Conservation (phyloP, 2,797 vertebrate genomes). For the Sorex maritimensis region DNA sequence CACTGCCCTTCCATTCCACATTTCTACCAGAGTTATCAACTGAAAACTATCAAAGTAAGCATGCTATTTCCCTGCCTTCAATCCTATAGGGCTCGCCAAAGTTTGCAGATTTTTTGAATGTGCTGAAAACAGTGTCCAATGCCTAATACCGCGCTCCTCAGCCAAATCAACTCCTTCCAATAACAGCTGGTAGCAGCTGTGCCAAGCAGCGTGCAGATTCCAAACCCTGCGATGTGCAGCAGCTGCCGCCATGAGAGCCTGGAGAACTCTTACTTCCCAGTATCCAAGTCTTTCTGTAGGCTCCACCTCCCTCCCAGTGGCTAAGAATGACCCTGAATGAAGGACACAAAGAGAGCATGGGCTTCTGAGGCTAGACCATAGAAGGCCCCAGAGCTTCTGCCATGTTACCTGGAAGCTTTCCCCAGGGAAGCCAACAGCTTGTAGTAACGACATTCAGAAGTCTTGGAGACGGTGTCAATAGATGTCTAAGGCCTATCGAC, state of each 20-base stretch:
- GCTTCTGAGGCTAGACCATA: neutral
- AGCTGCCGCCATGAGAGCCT: neutral
- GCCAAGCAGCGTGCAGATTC: neutral
- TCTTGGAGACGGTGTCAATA: neutral
- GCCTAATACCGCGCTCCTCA: neutral
- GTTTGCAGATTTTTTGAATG: neutral
- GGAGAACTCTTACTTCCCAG: neutral
- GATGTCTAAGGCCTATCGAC: neutral
- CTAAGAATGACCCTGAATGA: neutral
- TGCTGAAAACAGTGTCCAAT: neutral
- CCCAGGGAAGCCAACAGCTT: neutral
- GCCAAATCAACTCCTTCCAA: neutral
- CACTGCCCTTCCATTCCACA: neutral
- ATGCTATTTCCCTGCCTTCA: neutral
- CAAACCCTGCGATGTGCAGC: neutral
- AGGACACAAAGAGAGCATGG: neutral
- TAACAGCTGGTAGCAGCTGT: neutral
- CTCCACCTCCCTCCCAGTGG: neutral
- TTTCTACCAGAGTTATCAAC: neutral
- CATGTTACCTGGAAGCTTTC: neutral
- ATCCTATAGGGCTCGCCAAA: constrained; percentile 10
- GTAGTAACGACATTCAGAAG: neutral
- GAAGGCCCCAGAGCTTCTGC: neutral
- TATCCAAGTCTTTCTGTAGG: neutral
- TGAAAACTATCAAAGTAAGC: constrained; percentile 20